phyloP scores from a whole-genome alignment of 2,113 vertebrate species.

The Sebastes fasciatus region DNA sequence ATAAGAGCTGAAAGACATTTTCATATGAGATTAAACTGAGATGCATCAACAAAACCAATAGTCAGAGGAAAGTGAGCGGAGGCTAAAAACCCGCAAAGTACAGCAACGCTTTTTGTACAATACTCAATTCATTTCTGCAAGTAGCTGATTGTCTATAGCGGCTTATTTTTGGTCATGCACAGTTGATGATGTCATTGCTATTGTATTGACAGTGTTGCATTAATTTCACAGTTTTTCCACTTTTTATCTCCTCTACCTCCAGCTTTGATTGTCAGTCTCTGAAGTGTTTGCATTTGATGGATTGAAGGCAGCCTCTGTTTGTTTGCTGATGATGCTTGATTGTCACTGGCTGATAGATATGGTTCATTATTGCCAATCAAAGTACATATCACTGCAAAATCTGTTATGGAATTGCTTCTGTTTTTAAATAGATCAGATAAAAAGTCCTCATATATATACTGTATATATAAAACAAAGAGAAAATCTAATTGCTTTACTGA shows the following conservation, averaged over 20 bases:
- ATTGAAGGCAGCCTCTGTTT: constrained; percentile 31
- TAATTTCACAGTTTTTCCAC: constrained; percentile 48
- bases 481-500: constrained; percentile 12
- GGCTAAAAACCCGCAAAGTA: constrained; percentile 43
- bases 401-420: not conserved
- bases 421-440: constrained; percentile 8
- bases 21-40: constrained; percentile 57
- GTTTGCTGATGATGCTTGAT: constrained; percentile 61
- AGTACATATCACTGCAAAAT: constrained; percentile 5
- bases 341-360: constrained; percentile 66
- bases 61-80: constrained; percentile 66
- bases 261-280: constrained; percentile 70
- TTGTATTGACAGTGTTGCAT: constrained; percentile 49
- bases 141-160: constrained; percentile 74
- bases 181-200: constrained; percentile 38
- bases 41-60: constrained; percentile 64
- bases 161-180: constrained; percentile 71
- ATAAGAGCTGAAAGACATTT: constrained; percentile 69
- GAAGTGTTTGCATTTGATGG: constrained; percentile 23
- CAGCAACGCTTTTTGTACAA: constrained; percentile 61
- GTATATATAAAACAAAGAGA: constrained; percentile 23
- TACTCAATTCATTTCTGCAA: constrained; percentile 49
- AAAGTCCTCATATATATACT: not conserved
- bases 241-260: constrained; percentile 11
- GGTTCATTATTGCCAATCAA: constrained; percentile 21